These are phyloP conservation scores for Hybos culiciformis DNA, from an alignment of 2,888 invertebrate genomes.

Conservation along the genomic window DNA sequence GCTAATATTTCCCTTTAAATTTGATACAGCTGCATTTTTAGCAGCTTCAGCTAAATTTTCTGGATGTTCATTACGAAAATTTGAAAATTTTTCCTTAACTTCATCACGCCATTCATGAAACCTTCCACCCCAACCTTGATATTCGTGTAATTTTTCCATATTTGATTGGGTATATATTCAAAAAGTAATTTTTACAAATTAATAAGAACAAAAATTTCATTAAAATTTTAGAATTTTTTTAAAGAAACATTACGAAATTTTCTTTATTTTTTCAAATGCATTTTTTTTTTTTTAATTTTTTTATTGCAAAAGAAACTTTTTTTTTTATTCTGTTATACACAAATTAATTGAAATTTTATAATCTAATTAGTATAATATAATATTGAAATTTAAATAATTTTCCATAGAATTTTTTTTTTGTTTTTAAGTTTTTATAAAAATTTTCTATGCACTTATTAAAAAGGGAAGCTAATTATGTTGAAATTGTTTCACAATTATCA, in stretches of 20 bases:
- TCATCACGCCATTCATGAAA: conserved; percentile 53
- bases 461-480: too few species aligned
- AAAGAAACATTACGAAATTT: not conserved
- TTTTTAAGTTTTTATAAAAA: too few species aligned
- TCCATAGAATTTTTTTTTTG: too few species aligned
- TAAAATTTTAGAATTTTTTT: not conserved
- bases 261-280: not conserved
- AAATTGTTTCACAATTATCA: too few species aligned
- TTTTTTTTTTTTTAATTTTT: not conserved
- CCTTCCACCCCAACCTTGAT: conserved; percentile 60
- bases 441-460: too few species aligned
- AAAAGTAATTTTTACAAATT: not conserved
- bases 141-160: conserved; percentile 68
- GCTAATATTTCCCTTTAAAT: conserved; percentile 28
- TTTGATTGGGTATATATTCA: conserved; percentile 9
- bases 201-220: not conserved
- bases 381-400: not conserved
- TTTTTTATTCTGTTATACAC: not conserved
- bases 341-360: not conserved
- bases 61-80: conserved; percentile 48
- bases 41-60: conserved; percentile 40
- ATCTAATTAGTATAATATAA: not conserved
- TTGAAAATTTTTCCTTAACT: conserved; percentile 46
- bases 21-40: conserved; percentile 27
- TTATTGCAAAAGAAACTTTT: not conserved